Evolutionary conservation across 2,113 vertebrate species (phyloP), one percentile per base, ranked within the genome.

Genomic region (Ancistrus triradiatus): DNA sequence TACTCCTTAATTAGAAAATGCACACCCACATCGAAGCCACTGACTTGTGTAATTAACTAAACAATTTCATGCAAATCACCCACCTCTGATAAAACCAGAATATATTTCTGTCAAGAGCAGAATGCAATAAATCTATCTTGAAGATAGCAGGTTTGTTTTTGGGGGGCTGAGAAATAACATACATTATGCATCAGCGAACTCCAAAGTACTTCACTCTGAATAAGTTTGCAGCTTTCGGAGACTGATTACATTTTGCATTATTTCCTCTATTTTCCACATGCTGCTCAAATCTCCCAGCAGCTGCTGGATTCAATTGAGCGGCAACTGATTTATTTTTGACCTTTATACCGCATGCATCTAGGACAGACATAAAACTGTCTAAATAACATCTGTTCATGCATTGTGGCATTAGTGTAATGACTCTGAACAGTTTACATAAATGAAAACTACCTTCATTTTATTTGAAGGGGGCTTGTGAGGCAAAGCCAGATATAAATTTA

Each of bases 21-120:
- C 55, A 56, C 27, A 40, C 56, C 48, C 51, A 55, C 46, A 61
- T 63, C 18, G 13, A 25, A 66, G 38, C 50, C 63, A 72, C 50
- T 61, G 63, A 17, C 31, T 66, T 66, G 62, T 66, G 62, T 66
- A 72, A 72, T 66, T 55, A 66, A 66, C 49, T 72, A 22, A 63
- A 56, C 28, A 19, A 21, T 56, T 66, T 56, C n/a, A 62, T 62
- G 52, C 63, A 60, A 61, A 69, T 52, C 48, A n/a, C 50, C 50
- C 63, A 61, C 57, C 18, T 50, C 31, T 13, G 42, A 57, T 56
- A 61, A 66, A 72, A 66, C 48, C 56, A 66, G 50, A 72, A 61
- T 7, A 46, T 48, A 25, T 47, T 22, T 19, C 22, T 47, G 31
- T 28, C 27, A 49, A 62, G 28, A 44, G 50, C 37, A 46, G 51